These are phyloP conservation scores for mouse (Mus musculus) DNA, from an alignment of 2,113 vertebrate genomes.

Conservation along the genomic window GRCm39 chr15:89894001-89894500, in stretches of 20 bases:
- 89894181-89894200: background rate
- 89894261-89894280: background rate
- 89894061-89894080: background rate
- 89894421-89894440: background rate
- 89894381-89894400: background rate
- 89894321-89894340: background rate
- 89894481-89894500: background rate
- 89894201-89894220: background rate
- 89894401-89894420: background rate
- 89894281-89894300: conserved; percentile 4
- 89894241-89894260: background rate
- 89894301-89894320: background rate
- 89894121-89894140: background rate
- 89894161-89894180: background rate
- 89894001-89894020: background rate
- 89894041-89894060: background rate
- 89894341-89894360: background rate
- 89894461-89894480: background rate
- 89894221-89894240: background rate
- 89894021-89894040: background rate
- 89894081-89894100: background rate
- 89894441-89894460: background rate
- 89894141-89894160: background rate
- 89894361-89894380: background rate
- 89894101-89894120: background rate